These are phyloP conservation scores for Triplophysa tibetana DNA, from an alignment of 2,113 vertebrate genomes.

Conservation along the genomic window DNA sequence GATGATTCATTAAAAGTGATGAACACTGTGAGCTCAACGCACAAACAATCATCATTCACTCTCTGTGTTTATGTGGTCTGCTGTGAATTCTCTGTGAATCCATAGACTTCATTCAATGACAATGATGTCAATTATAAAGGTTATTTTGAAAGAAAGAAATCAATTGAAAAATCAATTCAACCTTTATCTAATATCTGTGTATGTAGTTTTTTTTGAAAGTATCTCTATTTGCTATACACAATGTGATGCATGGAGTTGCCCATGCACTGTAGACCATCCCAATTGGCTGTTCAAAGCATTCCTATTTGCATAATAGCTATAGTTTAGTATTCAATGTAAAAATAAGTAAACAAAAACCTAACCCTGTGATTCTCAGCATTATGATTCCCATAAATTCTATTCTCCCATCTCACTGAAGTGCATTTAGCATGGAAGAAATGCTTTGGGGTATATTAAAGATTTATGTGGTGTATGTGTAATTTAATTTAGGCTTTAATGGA, in stretches of 20 bases:
- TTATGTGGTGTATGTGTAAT: no score
- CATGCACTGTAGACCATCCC: no score
- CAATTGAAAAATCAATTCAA: background rate
- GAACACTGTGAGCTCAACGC: slow-evolving; percentile 22
- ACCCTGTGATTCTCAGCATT: background rate
- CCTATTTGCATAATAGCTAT: background rate
- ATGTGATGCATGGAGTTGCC: no score
- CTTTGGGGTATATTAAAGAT: no score
- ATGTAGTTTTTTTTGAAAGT: no score
- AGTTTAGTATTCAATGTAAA: background rate
- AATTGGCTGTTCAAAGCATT: background rate
- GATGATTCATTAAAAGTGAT: slow-evolving; percentile 27
- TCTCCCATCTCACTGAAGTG: background rate
- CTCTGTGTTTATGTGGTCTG: background rate
- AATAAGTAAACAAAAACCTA: no score
- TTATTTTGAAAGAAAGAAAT: no score
- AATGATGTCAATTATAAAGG: no score
- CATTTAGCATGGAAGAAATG: no score
- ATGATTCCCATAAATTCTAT: background rate
- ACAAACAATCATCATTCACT: slow-evolving; percentile 25
- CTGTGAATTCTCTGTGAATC: background rate
- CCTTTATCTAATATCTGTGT: no score
- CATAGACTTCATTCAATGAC: background rate
- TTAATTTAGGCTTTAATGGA: background rate
- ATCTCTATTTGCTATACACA: no score